Base-by-base conservation (phyloP, 2,888 invertebrate species). In the Tigriopus californicus region DNA sequence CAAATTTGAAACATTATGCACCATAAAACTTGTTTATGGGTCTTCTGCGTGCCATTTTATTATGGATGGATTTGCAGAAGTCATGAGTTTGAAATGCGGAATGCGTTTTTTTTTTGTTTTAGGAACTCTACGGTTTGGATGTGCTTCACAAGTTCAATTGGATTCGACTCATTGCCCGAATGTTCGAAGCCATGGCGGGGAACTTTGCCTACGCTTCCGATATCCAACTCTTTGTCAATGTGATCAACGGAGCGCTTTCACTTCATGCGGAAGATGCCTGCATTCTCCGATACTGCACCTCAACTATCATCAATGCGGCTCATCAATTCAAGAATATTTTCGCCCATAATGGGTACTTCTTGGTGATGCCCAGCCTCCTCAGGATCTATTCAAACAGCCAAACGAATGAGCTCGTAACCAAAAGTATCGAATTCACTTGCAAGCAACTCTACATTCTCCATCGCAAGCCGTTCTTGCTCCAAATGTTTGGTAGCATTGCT, bases 251-350 rank as follows among this genome's bases (percentile, higher is more conserved):
- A 0, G 89, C 95, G 0, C 77, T 98, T 51, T 87, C 97, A 68
- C 75, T 98, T 52, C 97, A 98, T 71, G 91, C 94, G 64, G 95
- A 97, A 72, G 97, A 98, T 70, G 85, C 92, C 0, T 83, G 94
- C 61, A 88, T 98, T 66, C 78, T 98, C 61, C 78, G 98, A 68
- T 89, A 90, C 69, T 94, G 95, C 22, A 86, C 94, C 72, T 94
- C 97, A 0, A 92, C 94, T 0, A 95, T 91, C 67, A 91, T 99
- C 62, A 97, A 97, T 71, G 94, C 92, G 0, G 90, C 91, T 0
- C 89, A 90, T 66, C 94, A 97, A 73, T 98, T 98, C 71, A 97
- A 95, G 73, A 95, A 94, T 69, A 91, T 98, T 63, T 98, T 98
- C 72, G 91, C 95, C 1, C 90, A 89, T 12, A 95, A 94, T 69